A percentile compares a stretch with the other conserved stretches of the same genome.
These are phyloP conservation scores for Machaerirhynchus nigripectus DNA, from an alignment of 2,113 vertebrate species.

Conservation along the genomic window DNA sequence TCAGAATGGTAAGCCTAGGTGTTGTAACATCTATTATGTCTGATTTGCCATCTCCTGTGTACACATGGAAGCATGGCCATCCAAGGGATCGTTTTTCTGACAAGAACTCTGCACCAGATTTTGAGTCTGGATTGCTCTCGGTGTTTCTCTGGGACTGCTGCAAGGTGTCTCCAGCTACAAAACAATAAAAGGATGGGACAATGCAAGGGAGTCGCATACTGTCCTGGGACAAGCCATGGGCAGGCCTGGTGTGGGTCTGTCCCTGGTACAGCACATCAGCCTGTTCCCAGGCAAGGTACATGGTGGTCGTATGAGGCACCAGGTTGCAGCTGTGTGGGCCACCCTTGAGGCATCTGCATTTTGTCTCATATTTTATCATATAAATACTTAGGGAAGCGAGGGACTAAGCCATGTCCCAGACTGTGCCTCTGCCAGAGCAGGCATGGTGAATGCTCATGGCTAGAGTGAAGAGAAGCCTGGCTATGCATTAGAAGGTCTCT, in stretches of 20 bases:
- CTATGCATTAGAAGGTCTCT: background rate
- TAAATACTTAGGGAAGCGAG: background rate
- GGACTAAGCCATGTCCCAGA: background rate
- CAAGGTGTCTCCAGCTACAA: background rate
- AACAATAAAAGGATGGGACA: background rate
- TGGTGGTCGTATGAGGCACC: background rate
- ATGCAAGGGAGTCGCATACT: background rate
- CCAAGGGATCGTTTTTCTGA: background rate
- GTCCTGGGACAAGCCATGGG: background rate
- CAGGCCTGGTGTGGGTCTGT: background rate
- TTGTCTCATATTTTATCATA: background rate
- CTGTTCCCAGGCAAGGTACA: background rate
- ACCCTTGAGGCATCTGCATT: background rate
- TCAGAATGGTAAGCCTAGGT: background rate
- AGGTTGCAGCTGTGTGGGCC: background rate
- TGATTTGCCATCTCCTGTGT: background rate
- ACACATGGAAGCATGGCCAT: background rate
- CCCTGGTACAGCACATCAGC: background rate
- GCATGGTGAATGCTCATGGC: background rate
- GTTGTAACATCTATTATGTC: background rate
- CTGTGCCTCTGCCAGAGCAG: background rate
- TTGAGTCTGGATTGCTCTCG: background rate
- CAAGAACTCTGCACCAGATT: background rate
- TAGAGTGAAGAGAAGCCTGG: background rate
- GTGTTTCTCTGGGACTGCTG: background rate